A percentile compares a stretch with the other conserved stretches of the same genome.
phyloP scores from a whole-genome alignment of 2,113 vertebrate genomes.

The Abramis brama region DNA sequence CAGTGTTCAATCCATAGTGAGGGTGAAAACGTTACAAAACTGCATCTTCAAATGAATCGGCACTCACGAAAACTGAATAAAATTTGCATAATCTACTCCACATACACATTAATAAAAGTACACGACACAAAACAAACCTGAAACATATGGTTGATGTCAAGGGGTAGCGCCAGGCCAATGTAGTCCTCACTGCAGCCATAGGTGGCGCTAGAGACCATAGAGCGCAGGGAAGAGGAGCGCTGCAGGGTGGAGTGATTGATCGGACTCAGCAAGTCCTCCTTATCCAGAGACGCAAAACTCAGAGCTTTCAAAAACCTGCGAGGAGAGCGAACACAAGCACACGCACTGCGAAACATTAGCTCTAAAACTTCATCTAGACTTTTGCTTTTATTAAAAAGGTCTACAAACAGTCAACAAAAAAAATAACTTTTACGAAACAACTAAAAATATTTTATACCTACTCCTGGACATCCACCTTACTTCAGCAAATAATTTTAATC shows the following conservation, averaged over 20 bases:
- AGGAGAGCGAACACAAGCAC: neutral
- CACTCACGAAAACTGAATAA: neutral
- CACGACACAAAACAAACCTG: conserved; percentile 71
- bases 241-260: conserved; percentile 87
- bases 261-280: conserved; percentile 87
- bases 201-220: conserved; percentile 84
- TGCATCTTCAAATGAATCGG: neutral
- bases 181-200: conserved; percentile 85
- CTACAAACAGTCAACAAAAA: neutral
- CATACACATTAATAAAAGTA: neutral
- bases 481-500: neutral
- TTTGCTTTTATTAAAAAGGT: neutral
- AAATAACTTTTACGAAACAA: neutral
- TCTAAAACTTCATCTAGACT: neutral
- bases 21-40: neutral
- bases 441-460: neutral
- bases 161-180: conserved; percentile 83
- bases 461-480: neutral
- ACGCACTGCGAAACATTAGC: neutral
- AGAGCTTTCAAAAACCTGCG: conserved; percentile 87
- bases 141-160: conserved; percentile 86
- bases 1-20: neutral
- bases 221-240: conserved; percentile 84
- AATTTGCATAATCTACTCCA: neutral
- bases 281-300: conserved; percentile 87